Conservation (phyloP, 2,888 invertebrate genomes). For the Lamellibrachia columna region DNA sequence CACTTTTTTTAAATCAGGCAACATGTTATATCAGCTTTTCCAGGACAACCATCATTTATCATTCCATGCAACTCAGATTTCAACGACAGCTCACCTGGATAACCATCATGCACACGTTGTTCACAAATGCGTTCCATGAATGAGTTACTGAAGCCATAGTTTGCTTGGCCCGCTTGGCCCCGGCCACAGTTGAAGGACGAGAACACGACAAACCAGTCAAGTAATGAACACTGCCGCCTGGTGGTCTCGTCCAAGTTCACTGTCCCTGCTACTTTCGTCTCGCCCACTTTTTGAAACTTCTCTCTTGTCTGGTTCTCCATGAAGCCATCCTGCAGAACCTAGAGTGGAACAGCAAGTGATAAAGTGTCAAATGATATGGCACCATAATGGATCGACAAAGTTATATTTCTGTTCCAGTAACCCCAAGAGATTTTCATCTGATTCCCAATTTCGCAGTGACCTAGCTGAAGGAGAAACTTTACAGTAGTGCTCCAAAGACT, state of each 20-base stretch:
- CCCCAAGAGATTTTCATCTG: too few relatives aligned
- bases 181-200: conserved; percentile 96
- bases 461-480: too few relatives aligned
- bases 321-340: conserved; percentile 85
- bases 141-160: conserved; percentile 97
- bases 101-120: conserved; percentile 81
- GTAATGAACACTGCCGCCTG: conserved; percentile 76
- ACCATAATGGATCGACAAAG: neutral
- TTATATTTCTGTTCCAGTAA: too few relatives aligned
- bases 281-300: conserved; percentile 80
- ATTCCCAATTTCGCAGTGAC: too few relatives aligned
- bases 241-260: conserved; percentile 83
- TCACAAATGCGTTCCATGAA: conserved; percentile 96
- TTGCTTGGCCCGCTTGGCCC: conserved; percentile 95
- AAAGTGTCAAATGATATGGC: neutral
- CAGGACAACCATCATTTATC: neutral
- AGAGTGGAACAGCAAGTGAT: neutral
- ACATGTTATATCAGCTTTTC: neutral
- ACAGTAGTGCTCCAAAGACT: neutral
- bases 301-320: conserved; percentile 85
- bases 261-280: conserved; percentile 88
- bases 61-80: too few relatives aligned
- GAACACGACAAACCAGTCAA: conserved; percentile 93
- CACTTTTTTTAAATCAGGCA: neutral
- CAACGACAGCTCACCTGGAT: conserved; percentile 27